Percentiles rank a stretch among this genome's conserved stretches.
Conservation (phyloP, 2,888 invertebrate species). For the Chaetoderma sp. region DNA sequence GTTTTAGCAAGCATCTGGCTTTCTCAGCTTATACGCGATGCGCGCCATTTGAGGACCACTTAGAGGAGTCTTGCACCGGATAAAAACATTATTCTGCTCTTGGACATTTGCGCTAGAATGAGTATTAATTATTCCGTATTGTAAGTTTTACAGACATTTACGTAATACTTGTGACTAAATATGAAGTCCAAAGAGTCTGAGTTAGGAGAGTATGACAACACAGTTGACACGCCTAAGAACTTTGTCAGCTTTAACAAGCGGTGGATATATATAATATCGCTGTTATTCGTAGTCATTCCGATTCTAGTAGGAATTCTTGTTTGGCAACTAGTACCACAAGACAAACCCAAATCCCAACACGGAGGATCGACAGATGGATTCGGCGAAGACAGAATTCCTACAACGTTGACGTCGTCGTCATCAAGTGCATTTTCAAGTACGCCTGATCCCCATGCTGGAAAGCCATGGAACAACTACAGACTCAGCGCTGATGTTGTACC, state of each 20-base stretch:
- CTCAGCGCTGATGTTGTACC: constrained; percentile 77
- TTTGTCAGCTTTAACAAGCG: constrained; percentile 36
- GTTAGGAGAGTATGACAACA: too few species aligned
- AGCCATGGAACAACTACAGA: constrained; percentile 70
- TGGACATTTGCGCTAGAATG: too few species aligned
- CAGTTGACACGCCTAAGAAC: not conserved
- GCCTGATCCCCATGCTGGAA: constrained; percentile 22
- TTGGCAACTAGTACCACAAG: constrained; percentile 46
- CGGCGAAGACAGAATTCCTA: constrained; percentile 2
- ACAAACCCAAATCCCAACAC: not conserved
- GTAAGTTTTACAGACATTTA: too few species aligned
- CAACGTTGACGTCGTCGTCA: constrained; percentile 9
- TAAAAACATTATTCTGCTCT: too few species aligned
- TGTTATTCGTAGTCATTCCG: constrained; percentile 45
- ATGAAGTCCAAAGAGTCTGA: too few species aligned
- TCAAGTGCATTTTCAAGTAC: too few species aligned
- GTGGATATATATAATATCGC: constrained; percentile 40
- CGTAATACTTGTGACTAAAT: too few species aligned
- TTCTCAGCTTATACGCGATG: too few species aligned
- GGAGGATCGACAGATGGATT: constrained; percentile 1
- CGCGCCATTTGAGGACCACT: too few species aligned
- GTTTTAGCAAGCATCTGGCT: too few species aligned
- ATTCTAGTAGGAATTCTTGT: constrained; percentile 48
- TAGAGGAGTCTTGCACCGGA: too few species aligned
- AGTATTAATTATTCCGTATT: too few species aligned